These are phyloP conservation scores for Cryptotis parvus DNA, from an alignment of 2,113 vertebrate species.

Conservation along the genomic window DNA sequence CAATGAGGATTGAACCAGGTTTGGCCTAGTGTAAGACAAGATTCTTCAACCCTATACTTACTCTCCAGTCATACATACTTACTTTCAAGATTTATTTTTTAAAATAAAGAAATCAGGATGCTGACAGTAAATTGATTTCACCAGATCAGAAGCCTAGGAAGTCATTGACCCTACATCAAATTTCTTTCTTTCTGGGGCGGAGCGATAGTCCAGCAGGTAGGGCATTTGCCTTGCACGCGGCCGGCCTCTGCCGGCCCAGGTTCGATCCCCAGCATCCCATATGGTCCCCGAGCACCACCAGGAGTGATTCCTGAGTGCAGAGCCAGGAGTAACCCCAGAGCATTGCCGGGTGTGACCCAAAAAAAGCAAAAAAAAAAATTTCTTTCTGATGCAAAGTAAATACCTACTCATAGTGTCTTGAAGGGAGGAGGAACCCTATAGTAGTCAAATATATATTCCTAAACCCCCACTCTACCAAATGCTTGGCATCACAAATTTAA, in stretches of 20 bases:
- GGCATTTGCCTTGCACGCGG: no score
- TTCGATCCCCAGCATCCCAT: no score
- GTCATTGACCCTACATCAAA: not conserved
- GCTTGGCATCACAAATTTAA: not conserved
- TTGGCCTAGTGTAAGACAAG: not conserved
- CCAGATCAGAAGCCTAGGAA: constrained; percentile 5
- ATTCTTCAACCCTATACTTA: no score
- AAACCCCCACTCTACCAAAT: not conserved
- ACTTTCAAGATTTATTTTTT: not conserved
- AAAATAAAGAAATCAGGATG: not conserved
- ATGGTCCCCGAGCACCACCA: no score
- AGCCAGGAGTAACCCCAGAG: no score
- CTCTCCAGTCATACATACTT: not conserved
- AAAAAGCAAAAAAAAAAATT: no score
- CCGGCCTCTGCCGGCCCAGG: no score
- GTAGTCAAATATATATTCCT: not conserved
- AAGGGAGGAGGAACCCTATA: not conserved
- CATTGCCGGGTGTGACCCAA: no score
- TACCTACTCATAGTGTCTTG: not conserved
- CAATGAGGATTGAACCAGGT: not conserved
- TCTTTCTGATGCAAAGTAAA: not conserved
- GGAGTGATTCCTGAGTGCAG: no score
- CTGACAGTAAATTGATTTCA: not conserved
- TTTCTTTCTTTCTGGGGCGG: no score
- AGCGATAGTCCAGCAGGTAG: no score